Conservation (phyloP, 23 tunicate genomes). For the Corella eumyota region DNA sequence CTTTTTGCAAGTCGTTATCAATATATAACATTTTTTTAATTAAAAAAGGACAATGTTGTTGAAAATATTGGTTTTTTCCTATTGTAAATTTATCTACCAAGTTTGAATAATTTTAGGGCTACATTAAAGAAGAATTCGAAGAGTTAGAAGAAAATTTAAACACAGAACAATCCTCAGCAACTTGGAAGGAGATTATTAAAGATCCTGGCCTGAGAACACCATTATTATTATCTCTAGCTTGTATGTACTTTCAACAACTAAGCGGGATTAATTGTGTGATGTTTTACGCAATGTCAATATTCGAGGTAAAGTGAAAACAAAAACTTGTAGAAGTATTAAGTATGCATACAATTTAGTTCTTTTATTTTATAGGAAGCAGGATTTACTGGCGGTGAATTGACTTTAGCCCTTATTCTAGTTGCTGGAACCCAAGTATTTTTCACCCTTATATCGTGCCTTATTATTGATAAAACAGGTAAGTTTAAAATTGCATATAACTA, state of each 20-base stretch:
- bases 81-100: no score
- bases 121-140: constrained; percentile 28
- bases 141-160: constrained; percentile 40
- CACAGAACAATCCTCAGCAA: constrained; percentile 18
- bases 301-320: constrained; percentile 25
- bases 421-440: constrained; percentile 68
- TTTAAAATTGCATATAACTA: no score
- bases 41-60: no score
- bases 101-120: no score
- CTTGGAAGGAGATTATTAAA: constrained; percentile 46
- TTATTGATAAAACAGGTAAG: constrained; percentile 71
- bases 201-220: constrained; percentile 31
- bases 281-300: constrained; percentile 69
- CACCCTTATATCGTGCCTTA: constrained; percentile 48
- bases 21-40: no score
- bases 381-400: constrained; percentile 22
- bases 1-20: no score
- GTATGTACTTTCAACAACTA: constrained; percentile 69
- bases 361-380: no score
- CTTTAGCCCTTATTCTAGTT: constrained; percentile 32
- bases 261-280: constrained; percentile 78
- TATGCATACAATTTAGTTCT: no score
- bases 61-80: no score
- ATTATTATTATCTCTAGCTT: constrained; percentile 26
- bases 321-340: no score